Conservation (phyloP, 2,888 invertebrate species). For the Limnephilus auricula region DNA sequence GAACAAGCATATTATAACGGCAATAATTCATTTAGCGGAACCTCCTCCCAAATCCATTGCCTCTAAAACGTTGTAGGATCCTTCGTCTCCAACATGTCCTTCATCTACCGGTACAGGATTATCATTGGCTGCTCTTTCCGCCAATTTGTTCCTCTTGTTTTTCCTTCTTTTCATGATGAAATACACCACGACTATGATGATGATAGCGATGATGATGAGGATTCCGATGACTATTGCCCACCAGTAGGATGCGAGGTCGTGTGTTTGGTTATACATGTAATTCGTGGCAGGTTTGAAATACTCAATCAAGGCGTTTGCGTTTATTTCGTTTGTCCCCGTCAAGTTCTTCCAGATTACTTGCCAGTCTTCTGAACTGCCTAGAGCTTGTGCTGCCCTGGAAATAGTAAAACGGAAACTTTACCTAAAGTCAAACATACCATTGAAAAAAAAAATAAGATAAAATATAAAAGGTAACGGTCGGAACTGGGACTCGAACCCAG, state of each 20-base stretch:
- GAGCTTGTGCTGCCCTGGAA: constrained; percentile 17
- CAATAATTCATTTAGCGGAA: not conserved
- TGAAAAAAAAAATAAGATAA: too few relatives aligned
- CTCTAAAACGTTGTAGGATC: not conserved
- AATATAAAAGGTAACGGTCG: too few relatives aligned
- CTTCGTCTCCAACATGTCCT: not conserved
- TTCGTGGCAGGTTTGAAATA: constrained; percentile 70
- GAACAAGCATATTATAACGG: not conserved
- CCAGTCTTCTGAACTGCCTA: constrained; percentile 45
- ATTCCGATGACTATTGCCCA: constrained; percentile 2
- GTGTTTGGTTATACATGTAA: not conserved
- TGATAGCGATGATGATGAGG: constrained; percentile 12
- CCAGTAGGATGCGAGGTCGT: not conserved
- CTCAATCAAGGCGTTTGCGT: constrained; percentile 72
- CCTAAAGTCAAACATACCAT: too few relatives aligned
- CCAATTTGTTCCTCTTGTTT: not conserved
- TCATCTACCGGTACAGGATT: not conserved
- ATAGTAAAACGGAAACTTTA: not conserved
- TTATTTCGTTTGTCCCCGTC: constrained; percentile 64
- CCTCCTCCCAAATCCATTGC: not conserved
- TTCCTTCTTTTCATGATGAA: not conserved
- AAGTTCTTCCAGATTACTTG: constrained; percentile 7
- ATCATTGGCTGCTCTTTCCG: not conserved
- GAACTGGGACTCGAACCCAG: too few relatives aligned
- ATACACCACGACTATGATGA: constrained; percentile 6